Percentiles rank a stretch among this genome's conserved stretches.
Evolutionary conservation across 2,113 vertebrate genomes (phyloP).

Genomic region (Microtus oregoni): DNA sequence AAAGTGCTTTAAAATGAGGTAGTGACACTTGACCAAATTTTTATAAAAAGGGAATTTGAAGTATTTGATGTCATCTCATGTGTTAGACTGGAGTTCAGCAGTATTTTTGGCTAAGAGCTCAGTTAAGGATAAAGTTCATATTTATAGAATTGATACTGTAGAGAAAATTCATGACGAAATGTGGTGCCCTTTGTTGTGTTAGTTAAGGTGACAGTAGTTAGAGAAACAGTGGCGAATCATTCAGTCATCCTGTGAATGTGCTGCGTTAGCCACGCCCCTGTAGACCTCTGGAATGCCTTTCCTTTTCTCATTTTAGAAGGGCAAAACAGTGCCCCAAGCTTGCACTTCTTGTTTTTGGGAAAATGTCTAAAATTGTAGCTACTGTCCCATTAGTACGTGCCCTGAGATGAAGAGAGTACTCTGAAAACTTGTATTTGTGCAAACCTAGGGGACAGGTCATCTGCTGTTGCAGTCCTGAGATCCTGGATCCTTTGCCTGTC

Average conservation of each 20-base stretch:
- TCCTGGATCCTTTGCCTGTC: not conserved
- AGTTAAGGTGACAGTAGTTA: constrained; percentile 1
- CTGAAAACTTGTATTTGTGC: constrained; percentile 12
- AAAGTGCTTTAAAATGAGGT: not conserved
- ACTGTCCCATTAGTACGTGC: not conserved
- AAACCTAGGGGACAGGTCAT: not conserved
- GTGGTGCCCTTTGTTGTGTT: not conserved
- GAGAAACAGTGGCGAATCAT: not conserved
- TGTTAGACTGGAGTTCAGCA: not conserved
- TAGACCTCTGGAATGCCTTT: not conserved
- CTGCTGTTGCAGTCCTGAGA: not conserved
- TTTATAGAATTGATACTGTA: not conserved
- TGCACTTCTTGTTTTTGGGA: not conserved
- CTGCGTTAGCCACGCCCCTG: not conserved
- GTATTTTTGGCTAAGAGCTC: constrained; percentile 27
- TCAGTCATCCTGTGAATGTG: not conserved
- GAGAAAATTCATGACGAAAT: constrained; percentile 27
- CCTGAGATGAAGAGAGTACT: constrained; percentile 9
- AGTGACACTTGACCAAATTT: not conserved
- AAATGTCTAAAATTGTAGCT: not conserved
- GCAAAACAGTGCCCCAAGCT: not conserved
- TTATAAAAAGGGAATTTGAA: not conserved
- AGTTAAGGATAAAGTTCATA: not conserved
- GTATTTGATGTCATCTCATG: not conserved
- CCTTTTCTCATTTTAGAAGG: not conserved